Conservation (phyloP, 2,113 vertebrate genomes). For the Melanerpes formicivorus region DNA sequence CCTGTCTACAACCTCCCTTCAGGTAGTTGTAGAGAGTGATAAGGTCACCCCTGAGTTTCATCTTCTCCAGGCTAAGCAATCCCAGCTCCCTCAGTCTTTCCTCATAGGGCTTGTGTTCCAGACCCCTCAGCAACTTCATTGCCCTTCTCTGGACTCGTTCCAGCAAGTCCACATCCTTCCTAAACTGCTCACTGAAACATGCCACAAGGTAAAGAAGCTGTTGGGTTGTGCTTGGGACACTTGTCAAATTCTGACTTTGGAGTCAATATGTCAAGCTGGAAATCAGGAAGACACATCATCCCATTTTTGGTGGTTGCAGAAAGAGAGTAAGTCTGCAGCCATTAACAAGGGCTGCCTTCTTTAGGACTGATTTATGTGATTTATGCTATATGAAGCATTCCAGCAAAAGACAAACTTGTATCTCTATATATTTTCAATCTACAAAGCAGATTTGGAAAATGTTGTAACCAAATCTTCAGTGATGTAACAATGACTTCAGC, state of each 20-base stretch:
- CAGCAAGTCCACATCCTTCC: too few species aligned
- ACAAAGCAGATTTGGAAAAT: background rate
- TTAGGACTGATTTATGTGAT: background rate
- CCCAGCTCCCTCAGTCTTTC: too few species aligned
- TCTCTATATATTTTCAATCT: background rate
- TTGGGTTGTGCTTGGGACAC: background rate
- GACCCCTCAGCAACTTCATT: too few species aligned
- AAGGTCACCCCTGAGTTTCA: too few species aligned
- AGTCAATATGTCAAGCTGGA: background rate
- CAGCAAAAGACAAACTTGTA: background rate
- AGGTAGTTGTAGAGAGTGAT: too few species aligned
- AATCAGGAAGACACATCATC: background rate
- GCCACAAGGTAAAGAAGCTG: background rate
- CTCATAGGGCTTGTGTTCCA: too few species aligned
- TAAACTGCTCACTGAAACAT: background rate
- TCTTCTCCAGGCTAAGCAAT: too few species aligned
- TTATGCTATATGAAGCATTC: background rate
- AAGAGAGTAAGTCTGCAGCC: background rate
- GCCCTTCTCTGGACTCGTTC: too few species aligned
- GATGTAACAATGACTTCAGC: background rate
- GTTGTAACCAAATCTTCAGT: background rate
- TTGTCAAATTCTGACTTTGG: accelerated
- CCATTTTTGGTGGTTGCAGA: background rate
- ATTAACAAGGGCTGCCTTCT: background rate
- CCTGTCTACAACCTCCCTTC: too few species aligned